phyloP scores from a whole-genome alignment of 1,140 invertebrate genomes.

The Pseudobourletiella spinata region DNA sequence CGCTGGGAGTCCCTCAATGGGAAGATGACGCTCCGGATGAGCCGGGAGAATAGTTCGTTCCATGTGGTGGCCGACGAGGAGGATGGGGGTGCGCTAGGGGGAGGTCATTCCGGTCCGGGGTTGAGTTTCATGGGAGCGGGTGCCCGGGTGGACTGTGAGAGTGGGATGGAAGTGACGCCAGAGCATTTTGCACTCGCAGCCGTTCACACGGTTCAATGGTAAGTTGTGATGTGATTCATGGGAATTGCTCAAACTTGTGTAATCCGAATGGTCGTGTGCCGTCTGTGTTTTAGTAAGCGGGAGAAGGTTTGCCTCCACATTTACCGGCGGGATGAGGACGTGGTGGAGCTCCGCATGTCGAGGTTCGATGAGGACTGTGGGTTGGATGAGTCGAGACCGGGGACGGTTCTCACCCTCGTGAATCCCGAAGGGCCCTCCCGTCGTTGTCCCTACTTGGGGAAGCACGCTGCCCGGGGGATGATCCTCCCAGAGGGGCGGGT shows the following conservation, averaged over 20 bases:
- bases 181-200: slow-evolving; percentile 52
- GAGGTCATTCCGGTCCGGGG: background rate
- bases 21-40: slow-evolving; percentile 60
- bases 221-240: too few relatives aligned
- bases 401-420: slow-evolving; percentile 11
- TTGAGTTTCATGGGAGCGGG: slow-evolving; percentile 20
- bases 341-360: slow-evolving; percentile 43
- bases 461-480: slow-evolving; percentile 21
- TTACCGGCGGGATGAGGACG: slow-evolving; percentile 47
- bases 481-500: background rate
- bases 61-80: slow-evolving; percentile 49
- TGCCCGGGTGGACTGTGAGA: slow-evolving; percentile 51
- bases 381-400: background rate
- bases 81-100: background rate
- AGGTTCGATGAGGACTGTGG: slow-evolving; percentile 20
- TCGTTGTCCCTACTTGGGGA: slow-evolving; percentile 31
- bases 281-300: slow-evolving; percentile 44
- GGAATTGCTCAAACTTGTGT: background rate
- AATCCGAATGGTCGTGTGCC: too few relatives aligned
- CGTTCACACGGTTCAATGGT: slow-evolving; percentile 68
- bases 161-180: slow-evolving; percentile 43
- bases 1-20: slow-evolving; percentile 71
- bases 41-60: slow-evolving; percentile 61
- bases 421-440: slow-evolving; percentile 13
- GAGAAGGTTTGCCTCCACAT: slow-evolving; percentile 50